Evolutionary conservation across 2,888 invertebrate species (phyloP), one percentile per base, ranked within the genome.

Genomic region (Anorthoa munda): DNA sequence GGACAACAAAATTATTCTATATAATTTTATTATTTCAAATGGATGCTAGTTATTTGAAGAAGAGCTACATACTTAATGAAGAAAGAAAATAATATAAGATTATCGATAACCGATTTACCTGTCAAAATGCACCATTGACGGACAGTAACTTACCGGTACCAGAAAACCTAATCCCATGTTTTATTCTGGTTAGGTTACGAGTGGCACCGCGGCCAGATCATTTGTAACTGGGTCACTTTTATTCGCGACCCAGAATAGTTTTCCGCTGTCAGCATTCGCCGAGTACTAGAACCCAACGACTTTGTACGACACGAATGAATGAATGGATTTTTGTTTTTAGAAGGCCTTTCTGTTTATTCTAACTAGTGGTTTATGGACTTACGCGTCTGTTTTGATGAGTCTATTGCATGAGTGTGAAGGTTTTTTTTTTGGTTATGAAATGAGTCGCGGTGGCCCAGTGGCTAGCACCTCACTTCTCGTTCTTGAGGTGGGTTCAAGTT

Each of bases 151-250:
- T 50, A 31, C 4, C 39, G 53, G 9, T 73, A 75, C 61, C 39
- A 66, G 58, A 63, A 70, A 77, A 74, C 61, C 59, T 73, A 77
- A 83, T 77, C 66, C 75, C 76, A 61, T 81, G 65, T 81, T 87
- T 83, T 85, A 89, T 86, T 83, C 84, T 77, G 73, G 85, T 85
- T 84, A 86, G 75, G 83, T 85, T 85, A 87, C 85, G 75, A 86
- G 82, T 84, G 83, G 71, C 72, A 76, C 73, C 79, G 79, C 81
- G 86, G 90, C 88, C 90, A 90, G 91, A 93, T 93, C 92, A 93
- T 92, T 91, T 88, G 92, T 90, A 93, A 93, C 90, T 93, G 81
- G 94, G 94, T 92, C 94, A 91, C 85, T 92, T 92, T 90, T 92
- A 92, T 92, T 90, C 90, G 89, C 89, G 91, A 92, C 91, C 92